phyloP scores from a whole-genome alignment of 2,797 vertebrate species.

The Siniperca obscura region DNA sequence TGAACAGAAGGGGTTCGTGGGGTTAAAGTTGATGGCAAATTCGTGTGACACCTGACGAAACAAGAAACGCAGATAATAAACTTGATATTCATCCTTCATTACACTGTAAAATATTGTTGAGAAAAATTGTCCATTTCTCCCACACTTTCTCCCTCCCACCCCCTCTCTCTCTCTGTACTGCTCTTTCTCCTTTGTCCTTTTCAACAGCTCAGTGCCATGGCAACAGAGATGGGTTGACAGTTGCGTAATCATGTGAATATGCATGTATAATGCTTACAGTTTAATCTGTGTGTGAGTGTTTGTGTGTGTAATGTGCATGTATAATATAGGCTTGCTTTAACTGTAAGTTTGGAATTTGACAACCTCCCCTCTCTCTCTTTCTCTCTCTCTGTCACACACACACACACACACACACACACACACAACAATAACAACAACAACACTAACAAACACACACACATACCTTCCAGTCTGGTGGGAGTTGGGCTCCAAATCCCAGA shows the following conservation, averaged over 20 bases:
- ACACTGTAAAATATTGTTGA: slow-evolving; percentile 45
- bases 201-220: slow-evolving; percentile 85
- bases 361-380: background rate
- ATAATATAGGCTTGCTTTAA: slow-evolving; percentile 22
- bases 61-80: slow-evolving; percentile 45
- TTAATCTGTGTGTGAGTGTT: slow-evolving; percentile 52
- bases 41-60: slow-evolving; percentile 94
- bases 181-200: slow-evolving; percentile 81
- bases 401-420: slow-evolving; percentile 30
- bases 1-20: slow-evolving; percentile 96
- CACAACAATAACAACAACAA: slow-evolving; percentile 9
- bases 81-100: slow-evolving; percentile 7
- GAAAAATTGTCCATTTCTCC: slow-evolving; percentile 58
- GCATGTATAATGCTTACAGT: slow-evolving; percentile 74
- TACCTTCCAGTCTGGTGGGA: slow-evolving; percentile 99
- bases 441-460: slow-evolving; percentile 17
- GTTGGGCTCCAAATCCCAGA: slow-evolving; percentile 97
- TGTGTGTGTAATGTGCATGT: slow-evolving; percentile 33
- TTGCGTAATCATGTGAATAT: slow-evolving; percentile 87
- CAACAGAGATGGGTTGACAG: slow-evolving; percentile 87
- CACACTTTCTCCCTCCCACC: slow-evolving; percentile 60
- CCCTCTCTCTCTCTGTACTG: slow-evolving; percentile 42
- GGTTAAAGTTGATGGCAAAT: slow-evolving; percentile 99
- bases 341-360: slow-evolving; percentile 28
- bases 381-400: background rate